phyloP scores from a whole-genome alignment of 2,797 vertebrate genomes.

The Anomalospiza imberbis region DNA sequence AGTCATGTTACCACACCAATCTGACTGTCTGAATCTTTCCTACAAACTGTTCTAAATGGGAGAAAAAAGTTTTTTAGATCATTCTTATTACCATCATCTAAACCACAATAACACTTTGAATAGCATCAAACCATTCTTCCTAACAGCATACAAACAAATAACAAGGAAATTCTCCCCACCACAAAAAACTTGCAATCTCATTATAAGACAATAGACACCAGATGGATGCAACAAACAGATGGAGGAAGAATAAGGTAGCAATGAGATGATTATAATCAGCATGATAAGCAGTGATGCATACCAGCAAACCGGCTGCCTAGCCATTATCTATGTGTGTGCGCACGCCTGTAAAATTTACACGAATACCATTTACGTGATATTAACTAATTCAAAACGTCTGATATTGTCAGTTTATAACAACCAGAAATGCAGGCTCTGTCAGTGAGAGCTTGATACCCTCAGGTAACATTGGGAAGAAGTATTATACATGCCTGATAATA shows the following conservation, averaged over 20 bases:
- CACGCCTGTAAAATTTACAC: background rate
- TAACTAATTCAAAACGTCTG: background rate
- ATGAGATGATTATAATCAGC: constrained; percentile 50
- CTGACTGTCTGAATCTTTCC: background rate
- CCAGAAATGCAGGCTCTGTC: background rate
- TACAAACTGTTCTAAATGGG: background rate
- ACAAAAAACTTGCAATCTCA: constrained; percentile 28
- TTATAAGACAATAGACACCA: constrained; percentile 43
- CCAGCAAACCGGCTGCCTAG: constrained; percentile 24
- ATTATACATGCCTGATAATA: background rate
- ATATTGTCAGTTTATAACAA: background rate
- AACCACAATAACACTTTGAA: background rate
- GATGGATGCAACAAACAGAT: constrained; percentile 53
- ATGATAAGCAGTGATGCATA: constrained; percentile 51
- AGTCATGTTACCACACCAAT: background rate
- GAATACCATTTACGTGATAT: background rate
- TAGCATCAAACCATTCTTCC: background rate
- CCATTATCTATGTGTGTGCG: background rate
- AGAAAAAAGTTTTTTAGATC: background rate
- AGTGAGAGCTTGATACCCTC: background rate
- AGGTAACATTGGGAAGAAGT: background rate
- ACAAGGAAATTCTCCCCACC: background rate
- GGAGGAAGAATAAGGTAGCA: constrained; percentile 57
- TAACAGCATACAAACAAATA: background rate
- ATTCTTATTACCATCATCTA: background rate